phyloP scores from a whole-genome alignment of 2,888 invertebrate species.

The Pardosa pseudoannulata region DNA sequence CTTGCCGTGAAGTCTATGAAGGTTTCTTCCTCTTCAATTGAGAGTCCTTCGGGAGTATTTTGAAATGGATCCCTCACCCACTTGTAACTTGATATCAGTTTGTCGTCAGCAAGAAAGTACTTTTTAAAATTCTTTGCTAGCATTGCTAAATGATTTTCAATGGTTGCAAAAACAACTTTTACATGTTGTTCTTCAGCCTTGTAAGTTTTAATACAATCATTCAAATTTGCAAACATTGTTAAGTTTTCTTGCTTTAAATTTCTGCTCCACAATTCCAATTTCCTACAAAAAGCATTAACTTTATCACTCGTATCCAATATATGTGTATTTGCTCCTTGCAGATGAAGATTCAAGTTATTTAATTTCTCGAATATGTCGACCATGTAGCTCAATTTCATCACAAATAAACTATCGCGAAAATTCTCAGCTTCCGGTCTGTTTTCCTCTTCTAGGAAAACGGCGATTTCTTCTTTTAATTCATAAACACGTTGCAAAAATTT shows the following conservation, averaged over 20 bases:
- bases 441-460: constrained; percentile 39
- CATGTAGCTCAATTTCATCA: constrained; percentile 54
- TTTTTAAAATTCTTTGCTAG: constrained; percentile 49
- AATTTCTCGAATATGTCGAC: constrained; percentile 56
- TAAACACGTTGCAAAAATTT: constrained; percentile 7
- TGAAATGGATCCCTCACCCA: constrained; percentile 58
- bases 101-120: constrained; percentile 49
- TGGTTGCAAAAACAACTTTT: constrained; percentile 23
- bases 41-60: constrained; percentile 43
- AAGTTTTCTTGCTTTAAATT: constrained; percentile 45
- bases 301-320: constrained; percentile 54
- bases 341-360: constrained; percentile 51
- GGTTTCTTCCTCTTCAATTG: constrained; percentile 37
- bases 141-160: constrained; percentile 37
- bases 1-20: background rate
- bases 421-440: constrained; percentile 47
- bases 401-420: constrained; percentile 56
- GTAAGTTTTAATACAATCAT: constrained; percentile 23
- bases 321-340: constrained; percentile 46
- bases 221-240: constrained; percentile 43
- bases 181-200: constrained; percentile 12
- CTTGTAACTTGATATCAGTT: constrained; percentile 59
- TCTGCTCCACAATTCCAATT: constrained; percentile 57
- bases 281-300: constrained; percentile 44
- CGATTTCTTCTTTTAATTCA: constrained; percentile 24